Conservation (phyloP, 2,888 invertebrate species). For the Bugula neritina region DNA sequence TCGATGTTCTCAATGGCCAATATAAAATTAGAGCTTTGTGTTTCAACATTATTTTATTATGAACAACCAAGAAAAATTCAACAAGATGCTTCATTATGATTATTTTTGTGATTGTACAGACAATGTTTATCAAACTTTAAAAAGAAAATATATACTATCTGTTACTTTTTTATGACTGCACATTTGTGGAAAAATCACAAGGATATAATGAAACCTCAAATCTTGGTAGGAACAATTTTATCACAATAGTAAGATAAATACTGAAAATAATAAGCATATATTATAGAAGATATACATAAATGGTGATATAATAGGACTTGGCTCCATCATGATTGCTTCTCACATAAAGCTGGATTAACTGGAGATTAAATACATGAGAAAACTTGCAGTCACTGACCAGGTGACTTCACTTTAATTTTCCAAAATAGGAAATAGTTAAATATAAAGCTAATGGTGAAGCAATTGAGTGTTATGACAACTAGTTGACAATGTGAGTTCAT, state of each 20-base stretch:
- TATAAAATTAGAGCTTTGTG: too few species aligned
- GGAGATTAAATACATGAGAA: not conserved
- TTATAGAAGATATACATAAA: not conserved
- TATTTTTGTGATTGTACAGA: not conserved
- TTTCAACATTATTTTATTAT: not conserved
- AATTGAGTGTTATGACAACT: too few species aligned
- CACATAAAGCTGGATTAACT: not conserved
- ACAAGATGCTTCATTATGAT: not conserved
- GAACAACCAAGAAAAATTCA: not conserved
- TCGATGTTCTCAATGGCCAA: too few species aligned
- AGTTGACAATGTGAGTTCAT: too few species aligned
- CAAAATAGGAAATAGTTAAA: not conserved
- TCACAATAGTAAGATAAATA: constrained; percentile 19
- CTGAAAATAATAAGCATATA: not conserved
- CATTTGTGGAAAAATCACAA: not conserved
- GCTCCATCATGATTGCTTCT: not conserved
- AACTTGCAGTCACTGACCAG: not conserved
- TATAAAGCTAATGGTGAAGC: not conserved
- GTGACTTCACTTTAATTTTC: not conserved
- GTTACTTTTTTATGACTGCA: not conserved
- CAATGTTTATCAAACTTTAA: not conserved
- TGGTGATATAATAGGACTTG: not conserved
- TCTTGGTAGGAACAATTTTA: constrained; percentile 11
- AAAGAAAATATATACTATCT: not conserved
- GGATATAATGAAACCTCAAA: not conserved